Conservation (phyloP, 2,888 invertebrate genomes). For the Sylvicola cinctus region DNA sequence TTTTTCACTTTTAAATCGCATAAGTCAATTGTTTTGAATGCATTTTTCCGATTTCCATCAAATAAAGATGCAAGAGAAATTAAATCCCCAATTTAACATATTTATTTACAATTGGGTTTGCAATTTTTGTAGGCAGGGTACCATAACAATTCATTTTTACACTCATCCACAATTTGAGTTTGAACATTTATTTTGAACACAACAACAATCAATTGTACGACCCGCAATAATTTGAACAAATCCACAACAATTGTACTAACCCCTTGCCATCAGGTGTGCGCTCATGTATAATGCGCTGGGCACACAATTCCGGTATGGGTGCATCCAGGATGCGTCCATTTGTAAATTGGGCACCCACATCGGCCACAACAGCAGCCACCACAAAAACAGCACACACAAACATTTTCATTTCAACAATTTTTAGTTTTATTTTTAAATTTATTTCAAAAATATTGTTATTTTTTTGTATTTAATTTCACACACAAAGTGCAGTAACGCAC, state of each 20-base stretch:
- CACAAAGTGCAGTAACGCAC: too few species aligned
- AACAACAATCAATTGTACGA: background rate
- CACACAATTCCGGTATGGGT: conserved; percentile 53
- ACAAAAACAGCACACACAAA: background rate
- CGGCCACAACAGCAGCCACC: conserved; percentile 20
- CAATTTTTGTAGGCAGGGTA: too few species aligned
- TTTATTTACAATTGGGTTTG: too few species aligned
- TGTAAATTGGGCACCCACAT: conserved; percentile 41
- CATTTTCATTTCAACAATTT: background rate
- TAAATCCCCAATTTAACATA: too few species aligned
- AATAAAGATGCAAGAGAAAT: too few species aligned
- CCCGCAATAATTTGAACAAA: too few species aligned
- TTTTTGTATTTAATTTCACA: too few species aligned
- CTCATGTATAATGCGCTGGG: conserved; percentile 51
- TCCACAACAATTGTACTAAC: too few species aligned
- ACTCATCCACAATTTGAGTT: conserved; percentile 2
- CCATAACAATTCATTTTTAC: too few species aligned
- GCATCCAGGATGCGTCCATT: conserved; percentile 60
- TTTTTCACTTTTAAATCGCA: too few species aligned
- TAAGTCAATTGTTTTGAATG: too few species aligned
- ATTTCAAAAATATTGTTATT: background rate
- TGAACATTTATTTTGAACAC: conserved; percentile 3
- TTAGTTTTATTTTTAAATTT: background rate
- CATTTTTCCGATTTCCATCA: too few species aligned
- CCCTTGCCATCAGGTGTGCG: conserved; percentile 51